Percentiles rank a stretch among this genome's conserved stretches.
Evolutionary conservation across 2,113 vertebrate genomes (phyloP).

Genomic region (Brachirus orientalis): DNA sequence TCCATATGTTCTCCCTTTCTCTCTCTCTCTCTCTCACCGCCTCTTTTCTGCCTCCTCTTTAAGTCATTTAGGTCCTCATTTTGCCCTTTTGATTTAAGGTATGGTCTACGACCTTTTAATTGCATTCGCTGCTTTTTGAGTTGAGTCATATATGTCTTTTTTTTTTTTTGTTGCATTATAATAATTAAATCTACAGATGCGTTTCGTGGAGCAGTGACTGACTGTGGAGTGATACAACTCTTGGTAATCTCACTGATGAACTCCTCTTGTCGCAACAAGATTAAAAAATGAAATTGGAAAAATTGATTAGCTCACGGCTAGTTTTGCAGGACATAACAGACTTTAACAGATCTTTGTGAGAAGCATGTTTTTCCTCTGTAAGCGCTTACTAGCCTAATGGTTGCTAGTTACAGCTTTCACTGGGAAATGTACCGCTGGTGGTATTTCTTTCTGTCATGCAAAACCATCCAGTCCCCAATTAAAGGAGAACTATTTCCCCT

Average conservation of each 20-base stretch:
- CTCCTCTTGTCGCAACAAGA: conserved; percentile 27
- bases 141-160: conserved; percentile 1
- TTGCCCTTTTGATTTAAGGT: conserved; percentile 5
- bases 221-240: conserved; percentile 12
- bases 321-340: conserved; percentile 23
- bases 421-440: conserved; percentile 39
- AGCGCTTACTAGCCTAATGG: conserved; percentile 25
- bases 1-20: conserved; percentile 66
- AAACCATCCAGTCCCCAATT: conserved; percentile 42
- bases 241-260: conserved; percentile 23
- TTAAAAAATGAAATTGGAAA: conserved; percentile 28
- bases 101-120: not conserved
- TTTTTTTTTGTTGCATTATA: conserved; percentile 9
- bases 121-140: not conserved
- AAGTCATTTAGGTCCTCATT: conserved; percentile 1
- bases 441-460: conserved; percentile 39
- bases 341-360: not conserved
- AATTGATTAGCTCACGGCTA: conserved; percentile 15
- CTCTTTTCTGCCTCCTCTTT: conserved; percentile 6
- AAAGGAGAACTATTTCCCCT: conserved; percentile 44
- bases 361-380: conserved; percentile 14
- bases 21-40: not conserved
- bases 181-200: conserved; percentile 7
- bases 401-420: conserved; percentile 37
- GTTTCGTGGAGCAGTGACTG: conserved; percentile 24